phyloP scores from a whole-genome alignment of 2,797 vertebrate species.

The Chiloscyllium punctatum region DNA sequence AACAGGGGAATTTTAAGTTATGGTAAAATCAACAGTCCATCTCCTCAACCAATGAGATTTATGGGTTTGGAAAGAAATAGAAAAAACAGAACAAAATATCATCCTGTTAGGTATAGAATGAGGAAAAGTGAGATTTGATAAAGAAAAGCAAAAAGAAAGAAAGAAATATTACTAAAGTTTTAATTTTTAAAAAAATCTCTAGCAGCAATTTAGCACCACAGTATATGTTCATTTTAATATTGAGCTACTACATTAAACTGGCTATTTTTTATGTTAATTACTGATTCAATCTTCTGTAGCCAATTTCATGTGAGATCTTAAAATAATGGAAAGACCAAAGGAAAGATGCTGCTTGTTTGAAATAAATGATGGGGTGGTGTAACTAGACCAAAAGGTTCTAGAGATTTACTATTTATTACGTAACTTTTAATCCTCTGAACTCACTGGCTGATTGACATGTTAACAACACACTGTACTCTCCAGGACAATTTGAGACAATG shows the following conservation, averaged over 20 bases:
- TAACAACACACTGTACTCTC: too few species aligned
- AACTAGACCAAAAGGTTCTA: too few species aligned
- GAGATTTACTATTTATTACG: too few species aligned
- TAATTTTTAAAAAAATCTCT: background rate
- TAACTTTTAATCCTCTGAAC: too few species aligned
- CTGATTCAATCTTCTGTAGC: too few species aligned
- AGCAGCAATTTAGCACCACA: background rate
- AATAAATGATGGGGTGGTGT: too few species aligned
- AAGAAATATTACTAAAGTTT: background rate
- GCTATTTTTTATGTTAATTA: background rate
- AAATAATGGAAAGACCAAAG: too few species aligned
- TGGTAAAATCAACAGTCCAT: background rate
- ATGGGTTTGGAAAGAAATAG: background rate
- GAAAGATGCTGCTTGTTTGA: too few species aligned
- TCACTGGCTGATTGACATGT: too few species aligned
- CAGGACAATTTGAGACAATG: too few species aligned
- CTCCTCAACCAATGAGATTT: background rate
- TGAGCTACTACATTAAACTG: background rate
- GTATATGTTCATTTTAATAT: background rate
- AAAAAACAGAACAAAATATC: background rate
- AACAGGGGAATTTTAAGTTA: background rate
- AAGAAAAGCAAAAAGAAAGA: background rate
- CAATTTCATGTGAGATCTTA: too few species aligned
- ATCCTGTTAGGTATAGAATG: background rate
- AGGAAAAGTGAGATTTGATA: background rate